These are phyloP conservation scores for Momotus momota DNA, from an alignment of 2,797 vertebrate species.

Conservation along the genomic window DNA sequence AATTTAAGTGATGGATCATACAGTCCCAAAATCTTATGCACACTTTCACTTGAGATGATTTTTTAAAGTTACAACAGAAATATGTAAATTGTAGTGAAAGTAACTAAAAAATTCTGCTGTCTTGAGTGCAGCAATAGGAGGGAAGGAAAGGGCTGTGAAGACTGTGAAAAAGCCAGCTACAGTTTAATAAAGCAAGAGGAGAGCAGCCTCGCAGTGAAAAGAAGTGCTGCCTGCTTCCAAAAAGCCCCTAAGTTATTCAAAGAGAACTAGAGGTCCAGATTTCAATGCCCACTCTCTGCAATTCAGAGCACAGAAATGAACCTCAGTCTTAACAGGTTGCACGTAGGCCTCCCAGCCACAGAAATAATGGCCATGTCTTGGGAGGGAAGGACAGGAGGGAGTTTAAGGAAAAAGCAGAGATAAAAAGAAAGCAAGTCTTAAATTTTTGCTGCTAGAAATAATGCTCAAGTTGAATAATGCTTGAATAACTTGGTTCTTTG, in stretches of 20 bases:
- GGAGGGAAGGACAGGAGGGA: neutral
- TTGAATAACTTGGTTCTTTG: neutral
- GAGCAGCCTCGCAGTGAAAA: neutral
- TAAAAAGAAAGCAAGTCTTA: neutral
- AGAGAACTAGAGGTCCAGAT: neutral
- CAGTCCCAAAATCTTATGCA: neutral
- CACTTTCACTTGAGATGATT: neutral
- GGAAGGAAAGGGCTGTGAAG: neutral
- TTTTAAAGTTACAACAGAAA: neutral
- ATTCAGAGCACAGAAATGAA: neutral
- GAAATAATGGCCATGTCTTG: neutral
- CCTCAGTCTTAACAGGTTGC: neutral
- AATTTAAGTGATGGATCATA: neutral
- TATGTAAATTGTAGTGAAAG: neutral
- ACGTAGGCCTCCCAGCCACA: neutral
- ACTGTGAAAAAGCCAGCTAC: neutral
- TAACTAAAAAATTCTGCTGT: neutral
- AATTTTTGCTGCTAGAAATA: neutral
- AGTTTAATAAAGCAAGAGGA: slow-evolving; percentile 26
- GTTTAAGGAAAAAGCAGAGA: neutral
- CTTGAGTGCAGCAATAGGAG: neutral
- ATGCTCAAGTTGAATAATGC: neutral
- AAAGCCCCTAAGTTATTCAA: neutral
- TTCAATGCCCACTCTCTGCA: neutral
- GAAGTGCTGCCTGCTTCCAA: neutral